These are phyloP conservation scores for Cyphomyrmex costatus DNA, from an alignment of 1,140 invertebrate genomes.

Conservation along the genomic window DNA sequence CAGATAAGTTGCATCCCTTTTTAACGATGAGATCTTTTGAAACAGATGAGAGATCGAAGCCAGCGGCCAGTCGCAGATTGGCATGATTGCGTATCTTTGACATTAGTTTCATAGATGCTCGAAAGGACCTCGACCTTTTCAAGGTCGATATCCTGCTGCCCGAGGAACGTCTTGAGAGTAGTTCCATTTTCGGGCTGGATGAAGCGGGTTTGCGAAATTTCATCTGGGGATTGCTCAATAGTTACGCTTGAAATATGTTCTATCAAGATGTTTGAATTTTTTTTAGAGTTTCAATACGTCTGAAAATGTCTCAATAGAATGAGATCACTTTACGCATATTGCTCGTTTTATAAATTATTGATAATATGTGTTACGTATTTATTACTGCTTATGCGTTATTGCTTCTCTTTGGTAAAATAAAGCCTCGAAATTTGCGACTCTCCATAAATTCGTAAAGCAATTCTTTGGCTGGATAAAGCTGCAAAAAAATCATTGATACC, in stretches of 20 bases:
- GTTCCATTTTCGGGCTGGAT: conserved; percentile 83
- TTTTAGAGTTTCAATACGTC: neutral
- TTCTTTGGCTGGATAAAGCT: conserved; percentile 76
- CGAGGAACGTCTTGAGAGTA: conserved; percentile 74
- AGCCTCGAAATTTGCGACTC: neutral
- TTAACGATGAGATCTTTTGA: conserved; percentile 31
- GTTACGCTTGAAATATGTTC: neutral
- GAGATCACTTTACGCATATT: neutral
- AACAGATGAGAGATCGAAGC: conserved; percentile 75
- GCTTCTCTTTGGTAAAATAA: conserved; percentile 65
- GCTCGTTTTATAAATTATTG: conserved; percentile 21
- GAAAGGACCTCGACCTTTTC: conserved; percentile 90
- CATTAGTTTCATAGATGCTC: conserved; percentile 90
- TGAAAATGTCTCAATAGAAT: neutral
- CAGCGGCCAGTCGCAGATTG: conserved; percentile 67
- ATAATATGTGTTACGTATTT: neutral
- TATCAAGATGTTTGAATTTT: neutral
- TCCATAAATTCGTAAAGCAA: conserved; percentile 14
- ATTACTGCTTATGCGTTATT: neutral
- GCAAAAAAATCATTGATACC: conserved; percentile 60
- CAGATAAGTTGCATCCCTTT: neutral
- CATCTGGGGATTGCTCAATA: conserved; percentile 75
- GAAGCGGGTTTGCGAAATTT: conserved; percentile 81
- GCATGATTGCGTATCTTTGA: conserved; percentile 82
- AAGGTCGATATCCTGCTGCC: conserved; percentile 81